Conservation (phyloP, 2,797 vertebrate genomes). For the Salarias fasciatus region DNA sequence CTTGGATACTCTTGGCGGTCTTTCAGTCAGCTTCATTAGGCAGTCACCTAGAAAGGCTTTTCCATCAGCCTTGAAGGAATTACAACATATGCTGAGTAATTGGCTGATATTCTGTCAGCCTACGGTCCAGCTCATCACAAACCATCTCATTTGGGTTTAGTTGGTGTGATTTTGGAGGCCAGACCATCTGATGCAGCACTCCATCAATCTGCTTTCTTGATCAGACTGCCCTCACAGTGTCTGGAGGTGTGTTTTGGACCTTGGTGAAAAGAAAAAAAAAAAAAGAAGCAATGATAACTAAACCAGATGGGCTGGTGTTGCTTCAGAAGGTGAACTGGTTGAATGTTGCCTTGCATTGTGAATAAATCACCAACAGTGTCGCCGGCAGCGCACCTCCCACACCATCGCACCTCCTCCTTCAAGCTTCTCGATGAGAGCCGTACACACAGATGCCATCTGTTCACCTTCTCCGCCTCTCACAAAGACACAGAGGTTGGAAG, state of each 20-base stretch:
- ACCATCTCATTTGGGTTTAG: neutral
- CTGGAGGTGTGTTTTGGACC: neutral
- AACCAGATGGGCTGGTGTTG: neutral
- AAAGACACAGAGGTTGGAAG: constrained; percentile 16
- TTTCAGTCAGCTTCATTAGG: neutral
- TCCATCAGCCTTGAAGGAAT: neutral
- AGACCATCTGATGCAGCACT: neutral
- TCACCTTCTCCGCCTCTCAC: constrained; percentile 14
- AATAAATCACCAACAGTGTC: neutral
- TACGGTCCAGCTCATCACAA: neutral
- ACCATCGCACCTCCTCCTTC: constrained; percentile 3
- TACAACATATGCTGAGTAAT: neutral
- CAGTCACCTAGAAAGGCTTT: neutral
- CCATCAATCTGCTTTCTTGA: neutral
- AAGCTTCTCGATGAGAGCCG: constrained; percentile 7
- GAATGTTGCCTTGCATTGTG: neutral
- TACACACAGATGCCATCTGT: constrained; percentile 16
- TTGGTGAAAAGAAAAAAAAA: no score
- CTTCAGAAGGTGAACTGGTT: constrained; percentile 1
- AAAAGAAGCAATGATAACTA: no score
- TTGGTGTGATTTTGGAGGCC: neutral
- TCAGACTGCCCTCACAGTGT: neutral
- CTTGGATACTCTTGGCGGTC: neutral
- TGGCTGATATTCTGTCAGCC: neutral
- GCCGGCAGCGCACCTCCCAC: neutral